These are phyloP conservation scores for Diaphora mendica DNA, from an alignment of 2,888 invertebrate species.

Conservation along the genomic window DNA sequence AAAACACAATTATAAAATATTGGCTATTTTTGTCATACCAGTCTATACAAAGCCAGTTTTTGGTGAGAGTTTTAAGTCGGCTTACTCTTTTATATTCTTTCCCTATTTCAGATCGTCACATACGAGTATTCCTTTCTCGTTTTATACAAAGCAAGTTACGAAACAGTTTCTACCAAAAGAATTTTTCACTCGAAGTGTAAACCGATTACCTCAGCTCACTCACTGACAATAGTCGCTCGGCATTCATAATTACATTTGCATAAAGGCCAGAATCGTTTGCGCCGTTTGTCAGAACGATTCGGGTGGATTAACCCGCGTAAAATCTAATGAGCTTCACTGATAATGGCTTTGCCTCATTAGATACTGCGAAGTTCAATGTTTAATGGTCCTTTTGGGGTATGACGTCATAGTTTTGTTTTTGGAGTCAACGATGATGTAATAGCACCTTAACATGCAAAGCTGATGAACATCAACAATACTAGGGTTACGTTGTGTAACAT, in stretches of 20 bases:
- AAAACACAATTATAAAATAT: neutral
- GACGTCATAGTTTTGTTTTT: conserved; percentile 19
- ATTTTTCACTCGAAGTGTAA: conserved; percentile 68
- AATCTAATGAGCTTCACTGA: conserved; percentile 77
- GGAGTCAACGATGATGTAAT: neutral
- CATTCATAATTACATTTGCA: conserved; percentile 67
- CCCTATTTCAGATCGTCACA: conserved; percentile 4
- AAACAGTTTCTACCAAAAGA: conserved; percentile 47
- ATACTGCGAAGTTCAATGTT: conserved; percentile 48
- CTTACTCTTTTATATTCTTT: neutral
- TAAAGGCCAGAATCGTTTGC: conserved; percentile 70
- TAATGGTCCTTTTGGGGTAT: conserved; percentile 42
- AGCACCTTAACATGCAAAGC: neutral
- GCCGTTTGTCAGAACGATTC: conserved; percentile 53
- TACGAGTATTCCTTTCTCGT: conserved; percentile 17
- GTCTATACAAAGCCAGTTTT: neutral
- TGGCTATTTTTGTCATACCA: neutral
- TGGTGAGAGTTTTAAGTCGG: neutral
- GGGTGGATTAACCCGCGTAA: conserved; percentile 69
- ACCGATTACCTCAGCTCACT: conserved; percentile 69
- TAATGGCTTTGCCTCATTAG: conserved; percentile 74
- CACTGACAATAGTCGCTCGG: conserved; percentile 61
- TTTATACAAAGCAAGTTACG: conserved; percentile 23
- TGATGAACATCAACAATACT: neutral
- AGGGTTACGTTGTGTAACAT: neutral